Percentiles rank a stretch among this genome's conserved stretches.
Evolutionary conservation across 2,113 vertebrate genomes (phyloP).

Genomic region (Lophotis ruficrista): DNA sequence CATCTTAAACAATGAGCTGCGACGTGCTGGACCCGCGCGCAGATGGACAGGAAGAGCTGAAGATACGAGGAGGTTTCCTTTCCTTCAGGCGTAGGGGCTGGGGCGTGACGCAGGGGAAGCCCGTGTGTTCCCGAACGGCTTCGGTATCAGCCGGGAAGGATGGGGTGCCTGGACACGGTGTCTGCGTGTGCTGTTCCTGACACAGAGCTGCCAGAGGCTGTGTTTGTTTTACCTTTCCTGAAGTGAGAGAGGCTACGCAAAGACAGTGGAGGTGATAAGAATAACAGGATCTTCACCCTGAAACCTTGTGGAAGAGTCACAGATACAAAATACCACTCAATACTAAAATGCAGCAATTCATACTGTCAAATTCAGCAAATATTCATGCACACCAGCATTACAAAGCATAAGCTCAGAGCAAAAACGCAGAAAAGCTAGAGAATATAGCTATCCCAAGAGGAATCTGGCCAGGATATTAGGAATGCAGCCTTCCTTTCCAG

Average conservation of each 20-base stretch:
- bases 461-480: not conserved
- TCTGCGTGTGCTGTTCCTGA: not conserved
- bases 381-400: not conserved
- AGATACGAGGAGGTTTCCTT: not conserved
- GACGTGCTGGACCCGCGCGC: not conserved
- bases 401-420: not conserved
- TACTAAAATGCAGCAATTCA: not conserved
- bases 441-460: not conserved
- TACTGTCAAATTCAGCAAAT: not conserved
- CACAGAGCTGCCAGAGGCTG: not conserved
- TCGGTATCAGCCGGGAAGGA: not conserved
- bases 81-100: not conserved
- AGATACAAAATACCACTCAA: not conserved
- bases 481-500: not conserved
- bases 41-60: constrained; percentile 15
- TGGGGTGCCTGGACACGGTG: not conserved
- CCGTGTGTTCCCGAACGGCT: not conserved
- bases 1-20: not conserved
- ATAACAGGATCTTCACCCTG: not conserved
- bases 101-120: not conserved
- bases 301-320: not conserved
- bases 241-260: not conserved
- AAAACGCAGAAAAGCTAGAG: not conserved
- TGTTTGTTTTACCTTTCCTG: not conserved
- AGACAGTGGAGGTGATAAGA: not conserved